Evolutionary conservation across 2,797 vertebrate genomes (phyloP), one percentile per base, ranked within the genome.

Genomic region (Urophycis tenuis): DNA sequence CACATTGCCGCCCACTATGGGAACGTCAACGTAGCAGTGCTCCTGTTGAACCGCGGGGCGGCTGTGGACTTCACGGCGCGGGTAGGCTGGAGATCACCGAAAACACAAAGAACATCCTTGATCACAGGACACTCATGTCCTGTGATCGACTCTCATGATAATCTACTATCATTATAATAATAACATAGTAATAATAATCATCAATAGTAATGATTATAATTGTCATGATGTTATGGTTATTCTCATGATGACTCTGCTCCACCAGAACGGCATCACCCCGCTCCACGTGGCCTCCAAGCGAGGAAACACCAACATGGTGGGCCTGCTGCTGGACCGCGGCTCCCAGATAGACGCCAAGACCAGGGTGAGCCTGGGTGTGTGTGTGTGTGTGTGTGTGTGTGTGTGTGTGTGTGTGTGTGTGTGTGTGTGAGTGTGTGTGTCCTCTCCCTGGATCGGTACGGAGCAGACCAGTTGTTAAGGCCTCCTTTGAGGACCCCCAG

Each of bases 1-100:
- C 98, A 99, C 84, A 99, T 99, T 32, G 96, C 98, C 0, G 97
- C 98, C 0, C 98, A 99, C 90, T 99, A 99, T 0, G 98, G 98
- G 53, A 99, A 99, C 0, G 97, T 98, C 85, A 99, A 99, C 0
- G 98, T 99, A 85, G 96, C 98, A 0, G 99, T 97, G 0, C 94
- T 99, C 15, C 93, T 99, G 79, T 94, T 99, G 32, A 99, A 99
- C 90, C 93, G 98, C 30, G 98, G 98, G 72, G 98, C 97, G 0
- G 97, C 96, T 0, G 97, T 99, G 0, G 97, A 99, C 88, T 99
- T 99, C 90, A 98, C 97, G 0, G 98, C 97, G 17, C 92, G 97
- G 94, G 98, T 99, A 93, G 0, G 0, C 60, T 1, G 36, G 11
- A n/a, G n/a, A n/a, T n/a, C n/a, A n/a, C n/a, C n/a, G n/a, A n/a